Evolutionary conservation across 2,797 vertebrate genomes (phyloP).

Genomic region (Pantherophis alleghaniensis): DNA sequence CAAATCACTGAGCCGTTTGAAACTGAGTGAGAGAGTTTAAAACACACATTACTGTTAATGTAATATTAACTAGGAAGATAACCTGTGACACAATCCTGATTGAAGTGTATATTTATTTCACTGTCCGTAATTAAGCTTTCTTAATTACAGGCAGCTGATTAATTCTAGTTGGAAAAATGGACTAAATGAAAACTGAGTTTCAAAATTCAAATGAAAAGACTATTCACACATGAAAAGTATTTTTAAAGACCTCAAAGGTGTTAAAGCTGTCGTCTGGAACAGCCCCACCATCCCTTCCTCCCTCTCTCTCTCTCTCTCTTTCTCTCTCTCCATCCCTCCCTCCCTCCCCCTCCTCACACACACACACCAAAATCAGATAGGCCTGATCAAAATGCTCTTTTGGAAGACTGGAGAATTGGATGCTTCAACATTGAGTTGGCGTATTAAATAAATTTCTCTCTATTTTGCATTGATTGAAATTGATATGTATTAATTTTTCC

Average conservation of each 20-base stretch:
- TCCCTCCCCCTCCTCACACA: accelerated
- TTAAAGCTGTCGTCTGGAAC: background rate
- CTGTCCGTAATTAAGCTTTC: background rate
- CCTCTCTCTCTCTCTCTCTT: too few relatives aligned
- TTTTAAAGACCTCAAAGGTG: background rate
- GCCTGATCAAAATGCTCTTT: background rate
- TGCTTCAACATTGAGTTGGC: background rate
- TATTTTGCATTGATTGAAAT: background rate
- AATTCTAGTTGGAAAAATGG: background rate
- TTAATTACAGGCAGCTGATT: background rate
- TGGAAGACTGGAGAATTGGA: background rate
- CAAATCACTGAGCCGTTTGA: background rate
- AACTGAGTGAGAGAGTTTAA: background rate
- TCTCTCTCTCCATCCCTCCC: too few relatives aligned
- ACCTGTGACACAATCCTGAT: background rate
- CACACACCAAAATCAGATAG: background rate
- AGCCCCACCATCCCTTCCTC: too few relatives aligned
- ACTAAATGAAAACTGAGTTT: background rate
- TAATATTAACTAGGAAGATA: background rate
- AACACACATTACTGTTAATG: background rate
- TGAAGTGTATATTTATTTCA: background rate
- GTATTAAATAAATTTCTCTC: background rate
- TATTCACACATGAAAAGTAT: background rate
- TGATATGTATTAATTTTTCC: background rate
- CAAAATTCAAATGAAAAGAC: background rate